phyloP scores from a whole-genome alignment of 2,888 invertebrate genomes.

The Dinocampus coccinellae region DNA sequence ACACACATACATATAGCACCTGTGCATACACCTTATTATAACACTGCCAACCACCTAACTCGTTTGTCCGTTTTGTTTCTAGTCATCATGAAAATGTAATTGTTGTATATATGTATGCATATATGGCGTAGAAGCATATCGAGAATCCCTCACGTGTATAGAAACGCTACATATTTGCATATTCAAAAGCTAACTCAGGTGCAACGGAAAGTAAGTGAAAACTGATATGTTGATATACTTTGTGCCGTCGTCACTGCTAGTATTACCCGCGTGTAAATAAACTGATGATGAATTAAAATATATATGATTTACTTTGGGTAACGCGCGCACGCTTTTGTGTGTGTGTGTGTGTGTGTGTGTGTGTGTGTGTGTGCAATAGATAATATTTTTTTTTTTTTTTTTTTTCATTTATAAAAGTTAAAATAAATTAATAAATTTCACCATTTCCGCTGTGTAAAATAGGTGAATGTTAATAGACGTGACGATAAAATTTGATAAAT shows the following conservation, averaged over 20 bases:
- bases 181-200: constrained; percentile 40
- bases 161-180: constrained; percentile 46
- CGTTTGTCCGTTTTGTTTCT: not conserved
- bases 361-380: not conserved
- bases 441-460: not conserved
- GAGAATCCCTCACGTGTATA: constrained; percentile 49
- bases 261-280: not conserved
- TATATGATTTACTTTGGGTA: too few species aligned
- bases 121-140: constrained; percentile 24
- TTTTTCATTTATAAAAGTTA: not conserved
- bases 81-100: constrained; percentile 13
- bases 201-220: constrained; percentile 37
- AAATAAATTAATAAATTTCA: not conserved
- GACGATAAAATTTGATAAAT: not conserved
- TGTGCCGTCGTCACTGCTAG: not conserved
- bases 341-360: too few species aligned
- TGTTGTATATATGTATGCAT: constrained; percentile 12
- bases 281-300: not conserved
- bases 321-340: too few species aligned
- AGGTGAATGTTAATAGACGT: not conserved
- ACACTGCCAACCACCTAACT: not conserved
- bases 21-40: constrained; percentile 13
- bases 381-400: not conserved
- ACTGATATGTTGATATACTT: constrained; percentile 39
- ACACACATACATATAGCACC: constrained; percentile 6